These are phyloP conservation scores for Xestia ashworthii DNA, from an alignment of 2,888 invertebrate species.

Conservation along the genomic window DNA sequence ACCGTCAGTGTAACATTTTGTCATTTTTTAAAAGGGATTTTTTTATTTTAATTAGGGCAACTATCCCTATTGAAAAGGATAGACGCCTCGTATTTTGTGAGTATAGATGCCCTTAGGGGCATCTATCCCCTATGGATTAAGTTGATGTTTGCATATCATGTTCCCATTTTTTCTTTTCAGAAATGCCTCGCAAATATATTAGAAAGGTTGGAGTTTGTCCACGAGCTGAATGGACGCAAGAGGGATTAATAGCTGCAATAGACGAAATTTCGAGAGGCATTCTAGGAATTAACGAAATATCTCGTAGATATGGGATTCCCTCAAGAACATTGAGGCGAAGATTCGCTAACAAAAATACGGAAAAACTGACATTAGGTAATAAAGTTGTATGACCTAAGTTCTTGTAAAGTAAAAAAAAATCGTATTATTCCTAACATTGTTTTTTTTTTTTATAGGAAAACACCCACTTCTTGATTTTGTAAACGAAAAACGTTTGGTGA, in stretches of 20 bases:
- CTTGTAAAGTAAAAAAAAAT: constrained; percentile 9
- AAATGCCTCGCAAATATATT: constrained; percentile 61
- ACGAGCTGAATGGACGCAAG: constrained; percentile 64
- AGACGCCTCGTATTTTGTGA: constrained; percentile 22
- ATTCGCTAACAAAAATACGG: constrained; percentile 60
- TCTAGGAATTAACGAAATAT: constrained; percentile 65
- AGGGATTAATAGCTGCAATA: constrained; percentile 60
- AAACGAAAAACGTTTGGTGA: constrained; percentile 62
- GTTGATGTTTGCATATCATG: background rate
- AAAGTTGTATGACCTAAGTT: constrained; percentile 19
- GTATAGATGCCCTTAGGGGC: constrained; percentile 42
- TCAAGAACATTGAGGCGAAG: constrained; percentile 64
- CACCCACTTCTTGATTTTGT: constrained; percentile 57
- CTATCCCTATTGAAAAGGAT: constrained; percentile 20
- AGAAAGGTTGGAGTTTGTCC: constrained; percentile 56
- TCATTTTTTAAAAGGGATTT: constrained; percentile 9
- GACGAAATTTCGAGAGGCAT: constrained; percentile 63
- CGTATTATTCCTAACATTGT: constrained; percentile 8
- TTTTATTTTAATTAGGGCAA: constrained; percentile 10
- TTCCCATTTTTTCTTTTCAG: constrained; percentile 11
- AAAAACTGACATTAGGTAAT: constrained; percentile 45
- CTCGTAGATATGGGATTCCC: constrained; percentile 64
- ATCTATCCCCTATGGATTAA: background rate
- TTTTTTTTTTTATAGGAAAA: constrained; percentile 34
- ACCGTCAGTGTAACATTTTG: constrained; percentile 5